These are phyloP conservation scores for Diaprepes abbreviatus DNA, from an alignment of 2,888 invertebrate genomes.

Conservation along the genomic window DNA sequence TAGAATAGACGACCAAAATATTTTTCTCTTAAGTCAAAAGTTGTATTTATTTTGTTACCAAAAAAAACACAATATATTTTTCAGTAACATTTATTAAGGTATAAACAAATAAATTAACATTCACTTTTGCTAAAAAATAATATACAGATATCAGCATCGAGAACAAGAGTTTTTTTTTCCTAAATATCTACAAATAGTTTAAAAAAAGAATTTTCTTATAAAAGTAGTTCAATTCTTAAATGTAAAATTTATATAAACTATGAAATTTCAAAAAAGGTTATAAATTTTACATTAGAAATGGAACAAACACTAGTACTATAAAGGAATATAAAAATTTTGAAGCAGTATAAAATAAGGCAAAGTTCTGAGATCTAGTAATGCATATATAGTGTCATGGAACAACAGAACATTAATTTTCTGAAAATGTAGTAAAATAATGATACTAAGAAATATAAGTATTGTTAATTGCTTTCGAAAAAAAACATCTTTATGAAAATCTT, in stretches of 20 bases:
- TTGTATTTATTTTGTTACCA: too few relatives aligned
- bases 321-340: background rate
- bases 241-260: background rate
- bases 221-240: background rate
- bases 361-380: conserved; percentile 8
- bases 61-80: background rate
- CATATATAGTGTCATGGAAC: conserved; percentile 15
- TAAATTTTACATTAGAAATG: background rate
- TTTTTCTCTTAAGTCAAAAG: too few relatives aligned
- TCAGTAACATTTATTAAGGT: conserved; percentile 35
- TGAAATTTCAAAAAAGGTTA: background rate
- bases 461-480: background rate
- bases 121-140: conserved; percentile 17
- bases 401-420: background rate
- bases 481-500: background rate
- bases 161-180: background rate
- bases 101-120: conserved; percentile 31
- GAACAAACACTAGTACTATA: background rate
- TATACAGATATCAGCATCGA: conserved; percentile 14
- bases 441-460: background rate
- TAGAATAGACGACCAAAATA: too few relatives aligned
- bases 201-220: background rate
- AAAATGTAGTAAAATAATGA: background rate
- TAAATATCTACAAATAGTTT: background rate
- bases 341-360: conserved; percentile 9